phyloP scores from a whole-genome alignment of 2,113 vertebrate genomes.

The Pachyramphus minor region DNA sequence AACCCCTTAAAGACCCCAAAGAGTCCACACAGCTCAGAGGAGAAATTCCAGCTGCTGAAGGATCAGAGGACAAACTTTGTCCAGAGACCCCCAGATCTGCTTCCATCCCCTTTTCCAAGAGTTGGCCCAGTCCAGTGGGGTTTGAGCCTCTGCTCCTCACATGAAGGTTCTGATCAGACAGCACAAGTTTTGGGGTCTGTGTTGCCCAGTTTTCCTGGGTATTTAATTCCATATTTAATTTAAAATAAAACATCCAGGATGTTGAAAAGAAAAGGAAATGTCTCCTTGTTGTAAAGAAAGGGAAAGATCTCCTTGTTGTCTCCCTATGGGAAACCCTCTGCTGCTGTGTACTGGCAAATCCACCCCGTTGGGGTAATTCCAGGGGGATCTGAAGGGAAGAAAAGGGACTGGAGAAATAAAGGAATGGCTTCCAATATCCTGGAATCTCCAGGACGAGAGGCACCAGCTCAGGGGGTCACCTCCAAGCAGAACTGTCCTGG shows the following conservation, averaged over 20 bases:
- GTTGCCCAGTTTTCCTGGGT: neutral
- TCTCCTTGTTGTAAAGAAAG: neutral
- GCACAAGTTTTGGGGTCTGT: neutral
- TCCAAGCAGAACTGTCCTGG: slow-evolving; percentile 10
- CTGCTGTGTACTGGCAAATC: neutral
- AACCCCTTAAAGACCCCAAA: neutral
- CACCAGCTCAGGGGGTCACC: slow-evolving; percentile 21
- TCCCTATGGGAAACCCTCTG: neutral
- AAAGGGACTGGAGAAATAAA: neutral
- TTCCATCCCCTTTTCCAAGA: neutral
- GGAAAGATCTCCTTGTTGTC: neutral
- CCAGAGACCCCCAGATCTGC: neutral
- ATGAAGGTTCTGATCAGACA: neutral
- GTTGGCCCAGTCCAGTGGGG: neutral
- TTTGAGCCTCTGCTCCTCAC: neutral
- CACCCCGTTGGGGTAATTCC: neutral
- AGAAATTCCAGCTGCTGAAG: neutral
- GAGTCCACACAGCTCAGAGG: neutral
- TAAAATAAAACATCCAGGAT: neutral
- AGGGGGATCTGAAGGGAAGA: neutral
- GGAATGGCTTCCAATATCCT: neutral
- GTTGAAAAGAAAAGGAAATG: neutral
- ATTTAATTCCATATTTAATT: neutral
- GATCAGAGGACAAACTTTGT: neutral
- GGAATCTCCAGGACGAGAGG: neutral